A percentile compares a stretch with the other conserved stretches of the same genome.
These are phyloP conservation scores for Phyllotreta cruciferae DNA, from an alignment of 2,888 invertebrate genomes.

Conservation along the genomic window DNA sequence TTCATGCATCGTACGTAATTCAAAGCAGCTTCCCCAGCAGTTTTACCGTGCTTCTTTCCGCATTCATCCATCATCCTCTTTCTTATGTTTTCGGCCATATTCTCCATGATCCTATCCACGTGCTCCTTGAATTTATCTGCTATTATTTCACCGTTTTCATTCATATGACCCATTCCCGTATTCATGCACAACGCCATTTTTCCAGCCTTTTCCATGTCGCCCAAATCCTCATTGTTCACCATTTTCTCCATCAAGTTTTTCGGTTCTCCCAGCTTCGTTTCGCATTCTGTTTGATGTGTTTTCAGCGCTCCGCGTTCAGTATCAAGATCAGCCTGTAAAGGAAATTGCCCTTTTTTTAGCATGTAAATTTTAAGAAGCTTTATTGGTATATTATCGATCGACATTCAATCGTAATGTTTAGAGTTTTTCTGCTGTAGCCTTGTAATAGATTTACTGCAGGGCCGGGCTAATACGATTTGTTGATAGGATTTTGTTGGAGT, in stretches of 20 bases:
- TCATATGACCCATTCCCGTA: not conserved
- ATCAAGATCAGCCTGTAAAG: not conserved
- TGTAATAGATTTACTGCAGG: no score
- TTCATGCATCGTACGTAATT: conserved; percentile 2
- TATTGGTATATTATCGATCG: no score
- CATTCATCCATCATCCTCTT: conserved; percentile 7
- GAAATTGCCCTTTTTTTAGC: not conserved
- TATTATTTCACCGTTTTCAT: not conserved
- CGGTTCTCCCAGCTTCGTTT: not conserved
- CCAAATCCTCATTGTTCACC: not conserved
- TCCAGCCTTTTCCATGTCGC: not conserved
- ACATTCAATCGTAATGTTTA: no score
- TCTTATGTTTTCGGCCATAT: not conserved
- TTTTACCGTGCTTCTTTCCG: conserved; percentile 14
- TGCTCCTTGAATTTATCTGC: not conserved
- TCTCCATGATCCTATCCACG: not conserved
- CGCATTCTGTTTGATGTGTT: not conserved
- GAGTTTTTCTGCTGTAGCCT: no score
- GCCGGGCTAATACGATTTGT: no score
- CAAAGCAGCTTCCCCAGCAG: conserved; percentile 17
- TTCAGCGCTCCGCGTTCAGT: not conserved
- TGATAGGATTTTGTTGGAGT: no score
- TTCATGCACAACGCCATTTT: conserved; percentile 8
- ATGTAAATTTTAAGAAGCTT: not conserved
- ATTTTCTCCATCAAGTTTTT: not conserved